Percentiles rank a stretch among this genome's conserved stretches.
phyloP scores from a whole-genome alignment of 2,888 invertebrate genomes.

The Sipha maydis region DNA sequence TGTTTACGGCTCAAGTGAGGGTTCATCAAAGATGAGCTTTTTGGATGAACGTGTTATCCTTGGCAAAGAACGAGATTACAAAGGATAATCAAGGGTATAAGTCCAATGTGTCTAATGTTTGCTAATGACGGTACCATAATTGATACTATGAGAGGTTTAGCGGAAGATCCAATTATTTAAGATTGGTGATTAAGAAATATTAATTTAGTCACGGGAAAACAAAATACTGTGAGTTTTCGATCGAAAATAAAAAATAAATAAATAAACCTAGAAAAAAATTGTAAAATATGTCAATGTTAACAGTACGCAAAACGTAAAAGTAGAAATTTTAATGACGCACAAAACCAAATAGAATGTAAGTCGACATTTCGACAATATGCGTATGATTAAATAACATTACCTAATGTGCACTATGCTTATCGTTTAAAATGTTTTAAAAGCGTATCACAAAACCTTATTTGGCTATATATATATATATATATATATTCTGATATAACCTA shows the following conservation, averaged over 20 bases:
- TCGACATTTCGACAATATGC: not conserved
- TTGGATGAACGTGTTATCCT: conserved; percentile 40
- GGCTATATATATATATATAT: not conserved
- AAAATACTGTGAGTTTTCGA: not conserved
- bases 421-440: not conserved
- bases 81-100: conserved; percentile 45
- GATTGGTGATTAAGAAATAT: conserved; percentile 46
- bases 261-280: not conserved
- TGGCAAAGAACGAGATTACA: conserved; percentile 41
- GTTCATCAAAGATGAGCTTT: conserved; percentile 1
- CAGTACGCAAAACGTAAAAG: not conserved
- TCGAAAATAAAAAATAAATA: not conserved
- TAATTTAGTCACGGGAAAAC: conserved; percentile 1
- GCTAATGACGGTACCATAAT: conserved; percentile 56
- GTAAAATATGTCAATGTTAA: not conserved
- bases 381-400: conserved; percentile 13
- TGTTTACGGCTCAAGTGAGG: not conserved
- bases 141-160: conserved; percentile 15
- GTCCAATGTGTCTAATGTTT: conserved; percentile 33
- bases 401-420: not conserved
- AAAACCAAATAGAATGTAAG: not conserved
- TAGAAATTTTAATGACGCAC: not conserved
- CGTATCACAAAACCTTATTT: not conserved
- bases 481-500: too few species aligned
- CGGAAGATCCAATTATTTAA: conserved; percentile 14